These are phyloP conservation scores for Macaria notata DNA, from an alignment of 2,888 invertebrate genomes.

Conservation along the genomic window DNA sequence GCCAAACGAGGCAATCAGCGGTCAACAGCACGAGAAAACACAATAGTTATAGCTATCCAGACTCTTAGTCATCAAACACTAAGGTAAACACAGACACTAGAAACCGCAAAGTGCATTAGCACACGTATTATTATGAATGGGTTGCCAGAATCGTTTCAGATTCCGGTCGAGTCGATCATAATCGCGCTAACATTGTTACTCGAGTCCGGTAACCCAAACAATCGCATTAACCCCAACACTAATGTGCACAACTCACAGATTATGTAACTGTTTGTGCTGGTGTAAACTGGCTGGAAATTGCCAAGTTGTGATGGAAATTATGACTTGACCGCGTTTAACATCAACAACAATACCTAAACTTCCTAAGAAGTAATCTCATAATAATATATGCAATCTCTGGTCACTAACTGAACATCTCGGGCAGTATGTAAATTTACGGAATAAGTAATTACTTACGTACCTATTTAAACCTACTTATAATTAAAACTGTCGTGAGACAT, in stretches of 20 bases:
- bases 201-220: slow-evolving; percentile 9
- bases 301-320: too few species aligned
- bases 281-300: too few species aligned
- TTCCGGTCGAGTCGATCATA: slow-evolving; percentile 5
- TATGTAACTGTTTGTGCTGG: slow-evolving; percentile 1
- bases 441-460: too few species aligned
- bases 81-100: slow-evolving; percentile 1
- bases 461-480: too few species aligned
- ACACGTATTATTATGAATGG: neutral
- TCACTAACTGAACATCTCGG: too few species aligned
- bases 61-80: slow-evolving; percentile 6
- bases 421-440: too few species aligned
- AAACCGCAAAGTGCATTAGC: slow-evolving; percentile 12
- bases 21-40: slow-evolving; percentile 10
- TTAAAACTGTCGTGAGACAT: too few species aligned
- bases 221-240: slow-evolving; percentile 8
- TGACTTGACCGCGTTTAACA: too few species aligned
- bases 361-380: too few species aligned
- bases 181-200: slow-evolving; percentile 7
- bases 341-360: too few species aligned
- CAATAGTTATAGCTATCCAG: neutral
- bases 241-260: slow-evolving; percentile 4
- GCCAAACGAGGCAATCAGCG: neutral
- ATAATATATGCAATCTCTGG: too few species aligned
- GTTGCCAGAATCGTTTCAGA: slow-evolving; percentile 1